Conservation (phyloP, 1,140 invertebrate genomes). For the Hypothenemus hampei region DNA sequence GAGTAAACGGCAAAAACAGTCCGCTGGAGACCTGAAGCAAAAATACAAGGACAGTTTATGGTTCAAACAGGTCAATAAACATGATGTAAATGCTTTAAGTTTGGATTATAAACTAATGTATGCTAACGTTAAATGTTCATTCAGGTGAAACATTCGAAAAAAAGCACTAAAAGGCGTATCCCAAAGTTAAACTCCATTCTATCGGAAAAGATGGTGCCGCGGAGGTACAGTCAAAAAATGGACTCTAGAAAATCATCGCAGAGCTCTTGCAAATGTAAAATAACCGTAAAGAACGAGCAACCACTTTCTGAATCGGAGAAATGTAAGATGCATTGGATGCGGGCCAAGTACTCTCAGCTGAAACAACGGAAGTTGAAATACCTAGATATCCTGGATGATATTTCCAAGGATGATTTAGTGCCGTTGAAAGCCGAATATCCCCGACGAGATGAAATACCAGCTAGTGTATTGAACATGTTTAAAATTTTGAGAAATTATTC, state of each 20-base stretch:
- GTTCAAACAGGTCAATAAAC: slow-evolving; percentile 31
- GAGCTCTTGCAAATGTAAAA: slow-evolving; percentile 3
- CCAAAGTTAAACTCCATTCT: too few species aligned
- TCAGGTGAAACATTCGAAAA: too few species aligned
- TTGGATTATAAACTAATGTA: too few species aligned
- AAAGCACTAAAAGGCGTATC: too few species aligned
- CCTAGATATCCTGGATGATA: slow-evolving; percentile 39
- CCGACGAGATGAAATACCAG: slow-evolving; percentile 30
- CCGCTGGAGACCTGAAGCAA: slow-evolving; percentile 3
- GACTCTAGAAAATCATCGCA: too few species aligned
- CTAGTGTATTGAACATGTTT: too few species aligned
- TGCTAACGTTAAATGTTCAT: too few species aligned
- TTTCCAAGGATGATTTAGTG: slow-evolving; percentile 38
- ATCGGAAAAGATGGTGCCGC: too few species aligned
- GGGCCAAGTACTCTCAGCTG: slow-evolving; percentile 14
- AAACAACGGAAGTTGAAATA: slow-evolving; percentile 20
- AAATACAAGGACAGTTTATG: slow-evolving; percentile 33
- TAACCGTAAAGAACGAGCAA: slow-evolving; percentile 14
- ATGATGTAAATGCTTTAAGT: too few species aligned
- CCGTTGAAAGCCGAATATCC: slow-evolving; percentile 42
- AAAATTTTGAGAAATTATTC: not conserved
- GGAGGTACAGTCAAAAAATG: too few species aligned
- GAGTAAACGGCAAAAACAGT: not conserved
- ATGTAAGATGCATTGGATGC: slow-evolving; percentile 22
- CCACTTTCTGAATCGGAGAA: slow-evolving; percentile 5